Base-by-base conservation (phyloP, 2,113 vertebrate genomes). In the Pachypanchax playfairii region DNA sequence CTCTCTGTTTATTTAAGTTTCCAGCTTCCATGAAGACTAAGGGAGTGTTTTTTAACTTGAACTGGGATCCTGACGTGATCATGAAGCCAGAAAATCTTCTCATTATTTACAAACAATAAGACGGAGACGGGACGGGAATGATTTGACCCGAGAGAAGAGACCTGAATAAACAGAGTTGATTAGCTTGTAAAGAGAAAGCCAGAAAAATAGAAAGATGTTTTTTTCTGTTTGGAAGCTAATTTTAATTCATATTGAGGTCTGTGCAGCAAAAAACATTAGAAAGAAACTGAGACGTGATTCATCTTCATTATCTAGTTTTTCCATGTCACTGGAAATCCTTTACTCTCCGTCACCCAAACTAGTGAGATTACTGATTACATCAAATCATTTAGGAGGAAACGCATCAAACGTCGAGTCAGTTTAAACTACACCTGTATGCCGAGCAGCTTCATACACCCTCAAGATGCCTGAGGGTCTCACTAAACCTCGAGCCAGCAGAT, bases 351-450 rank as follows among this genome's bases (percentile, higher is more conserved):
- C 10, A 63, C 28, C 47, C 20, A 39, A 77, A 41, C 47, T 41
- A 65, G 20, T 61, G 12, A 56, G 35, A 64, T 28, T 46, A 51
- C 2, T 61, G 29, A 48, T 60, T 56, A 28, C 11, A 63, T 28
- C 28, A 53, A 58, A n/a, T 76, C 42, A 51, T 55, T 61, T 3
- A 36, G 44, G 14, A 9, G 5, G 6, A 20, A 33, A 35, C 18
- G 28, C 44, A 67, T 68, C 42, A 70, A 46, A 50, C 51, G 58
- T 77, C 66, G 53, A 68, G 71, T 74, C 65, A 70, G 64, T 26
- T 67, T 69, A 73, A 84, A 73, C 82, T 73, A 60, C 77, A 85
- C 80, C 85, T 88, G 85, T 74, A 80, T 77, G 65, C 74, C 73
- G 77, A 81, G 70, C 73, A 80, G 36, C 71, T 75, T 75, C 77